Conservation (phyloP, 2,113 vertebrate species). For the Noturus placidus region DNA sequence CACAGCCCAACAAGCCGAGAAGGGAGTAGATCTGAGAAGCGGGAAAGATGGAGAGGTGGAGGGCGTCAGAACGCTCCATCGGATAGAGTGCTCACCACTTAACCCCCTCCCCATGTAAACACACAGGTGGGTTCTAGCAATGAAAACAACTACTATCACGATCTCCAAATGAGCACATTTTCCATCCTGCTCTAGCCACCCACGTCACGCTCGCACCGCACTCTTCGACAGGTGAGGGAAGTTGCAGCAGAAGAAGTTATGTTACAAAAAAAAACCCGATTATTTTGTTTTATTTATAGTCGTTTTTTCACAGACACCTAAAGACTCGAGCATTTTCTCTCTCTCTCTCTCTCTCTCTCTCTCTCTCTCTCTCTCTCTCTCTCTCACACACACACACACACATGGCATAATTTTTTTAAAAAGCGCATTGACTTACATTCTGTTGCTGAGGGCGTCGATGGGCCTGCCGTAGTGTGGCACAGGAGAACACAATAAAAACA, state of each 20-base stretch:
- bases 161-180: conserved; percentile 61
- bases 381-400: conserved; percentile 3
- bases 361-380: no score
- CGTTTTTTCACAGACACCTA: not conserved
- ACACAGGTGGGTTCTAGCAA: conserved; percentile 64
- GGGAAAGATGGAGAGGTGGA: not conserved
- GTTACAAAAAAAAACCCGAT: not conserved
- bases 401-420: not conserved
- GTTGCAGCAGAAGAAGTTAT: not conserved
- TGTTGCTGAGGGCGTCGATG: conserved; percentile 80
- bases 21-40: conserved; percentile 15
- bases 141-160: conserved; percentile 61
- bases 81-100: conserved; percentile 7
- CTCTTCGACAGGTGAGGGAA: conserved; percentile 7
- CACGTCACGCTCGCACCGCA: conserved; percentile 47
- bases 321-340: not conserved
- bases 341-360: not conserved
- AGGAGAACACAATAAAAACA: conserved; percentile 87
- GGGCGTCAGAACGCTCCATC: conserved; percentile 48
- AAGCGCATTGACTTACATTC: conserved; percentile 78
- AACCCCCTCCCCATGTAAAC: conserved; percentile 51
- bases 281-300: not conserved
- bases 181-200: conserved; percentile 53
- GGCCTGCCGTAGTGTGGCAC: conserved; percentile 81
- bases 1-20: not conserved